phyloP scores from a whole-genome alignment of 2,113 vertebrate genomes.

The Microcebus tavaratra region DNA sequence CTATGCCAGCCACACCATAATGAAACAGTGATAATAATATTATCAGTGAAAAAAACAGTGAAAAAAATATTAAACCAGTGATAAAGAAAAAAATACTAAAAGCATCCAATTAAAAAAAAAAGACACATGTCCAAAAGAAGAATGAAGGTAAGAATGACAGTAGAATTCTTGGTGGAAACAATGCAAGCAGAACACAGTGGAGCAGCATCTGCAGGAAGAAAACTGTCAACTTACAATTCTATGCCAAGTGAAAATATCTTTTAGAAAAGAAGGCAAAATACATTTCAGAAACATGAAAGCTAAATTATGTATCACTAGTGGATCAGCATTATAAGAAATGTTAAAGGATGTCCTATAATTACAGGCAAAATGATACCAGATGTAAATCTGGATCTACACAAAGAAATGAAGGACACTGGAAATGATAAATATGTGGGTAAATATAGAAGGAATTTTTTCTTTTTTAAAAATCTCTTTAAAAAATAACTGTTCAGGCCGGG shows the following conservation, averaged over 20 bases:
- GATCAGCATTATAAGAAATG: not conserved
- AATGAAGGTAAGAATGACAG: not conserved
- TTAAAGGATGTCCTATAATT: not conserved
- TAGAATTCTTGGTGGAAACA: not conserved
- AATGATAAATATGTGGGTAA: not conserved
- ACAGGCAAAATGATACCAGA: not conserved
- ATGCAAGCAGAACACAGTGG: not conserved
- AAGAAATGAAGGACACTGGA: not conserved
- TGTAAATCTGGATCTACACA: not conserved
- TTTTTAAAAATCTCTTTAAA: not conserved
- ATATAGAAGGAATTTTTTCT: not conserved
- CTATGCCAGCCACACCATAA: not conserved
- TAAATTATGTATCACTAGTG: not conserved
- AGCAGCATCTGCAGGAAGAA: not conserved
- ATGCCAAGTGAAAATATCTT: not conserved
- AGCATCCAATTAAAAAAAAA: not conserved
- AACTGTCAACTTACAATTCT: conserved; percentile 4
- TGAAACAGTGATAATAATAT: not conserved
- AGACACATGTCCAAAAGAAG: not conserved
- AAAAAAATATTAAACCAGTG: not conserved
- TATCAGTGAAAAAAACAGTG: not conserved
- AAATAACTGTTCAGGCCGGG: not conserved
- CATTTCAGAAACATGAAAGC: not conserved
- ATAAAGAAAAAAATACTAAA: conserved; percentile 2
- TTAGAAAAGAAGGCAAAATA: conserved; percentile 6